phyloP scores from a whole-genome alignment of 1,140 invertebrate species.

The Pogonus chalceus region DNA sequence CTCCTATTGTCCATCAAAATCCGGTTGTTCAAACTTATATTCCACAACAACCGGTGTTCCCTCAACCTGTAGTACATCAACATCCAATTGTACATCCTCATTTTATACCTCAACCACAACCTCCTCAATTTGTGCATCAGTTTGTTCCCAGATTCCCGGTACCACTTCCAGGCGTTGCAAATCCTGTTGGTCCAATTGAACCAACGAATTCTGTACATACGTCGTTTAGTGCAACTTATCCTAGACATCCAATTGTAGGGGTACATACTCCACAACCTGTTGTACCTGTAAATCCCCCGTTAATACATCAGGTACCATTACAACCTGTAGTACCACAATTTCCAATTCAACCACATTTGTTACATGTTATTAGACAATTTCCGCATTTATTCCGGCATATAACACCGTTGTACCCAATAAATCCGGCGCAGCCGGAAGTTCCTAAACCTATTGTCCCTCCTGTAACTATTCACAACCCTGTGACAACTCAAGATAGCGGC shows the following conservation, averaged over 20 bases:
- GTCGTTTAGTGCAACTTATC: background rate
- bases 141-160: background rate
- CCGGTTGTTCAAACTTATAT: background rate
- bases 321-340: background rate
- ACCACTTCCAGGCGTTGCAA: background rate
- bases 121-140: background rate
- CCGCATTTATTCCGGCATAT: background rate
- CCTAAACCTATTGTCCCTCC: background rate
- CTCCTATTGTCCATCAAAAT: too few relatives aligned
- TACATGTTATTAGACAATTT: background rate
- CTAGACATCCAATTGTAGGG: background rate
- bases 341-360: background rate
- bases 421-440: background rate
- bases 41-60: background rate
- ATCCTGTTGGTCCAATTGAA: background rate
- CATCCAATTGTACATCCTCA: background rate
- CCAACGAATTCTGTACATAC: background rate
- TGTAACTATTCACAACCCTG: background rate
- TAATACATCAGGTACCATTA: background rate
- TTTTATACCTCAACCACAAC: background rate
- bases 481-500: background rate
- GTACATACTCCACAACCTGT: background rate
- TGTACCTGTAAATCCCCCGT: background rate
- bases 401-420: background rate
- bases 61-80: background rate